Base-by-base conservation (phyloP, 2,113 vertebrate genomes). In the Pitta sordida region DNA sequence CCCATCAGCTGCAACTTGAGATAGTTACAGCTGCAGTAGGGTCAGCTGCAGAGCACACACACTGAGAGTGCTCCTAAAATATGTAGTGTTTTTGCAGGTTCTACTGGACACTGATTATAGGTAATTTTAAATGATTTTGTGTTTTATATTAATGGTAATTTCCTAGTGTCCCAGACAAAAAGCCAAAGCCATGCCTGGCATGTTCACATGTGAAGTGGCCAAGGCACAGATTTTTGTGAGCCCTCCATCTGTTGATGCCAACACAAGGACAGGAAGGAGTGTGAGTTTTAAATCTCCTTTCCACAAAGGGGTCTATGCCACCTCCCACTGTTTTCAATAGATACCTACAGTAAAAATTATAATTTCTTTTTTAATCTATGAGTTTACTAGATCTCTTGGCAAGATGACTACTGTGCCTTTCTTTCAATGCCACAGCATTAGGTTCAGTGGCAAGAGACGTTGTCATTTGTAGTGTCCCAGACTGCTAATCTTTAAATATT, bases 401-500 rank as follows among this genome's bases (percentile, higher is more conserved):
- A 53, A 4, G 6, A 70, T 83, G 87, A 77, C 55, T 93, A 60
- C 87, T 92, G 44, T 93, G 91, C 64, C 85, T 95, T 91, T 94
- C 94, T 90, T 90, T 95, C 87, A 95, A 83, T 68, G 76, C 90
- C 15, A 20, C 43, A 93, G 76, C 79, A 90, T 86, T 92, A 88
- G 85, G 94, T 96, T 94, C 90, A 75, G 87, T 95, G 94, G 90
- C 94, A 95, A 96, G 87, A 95, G 85, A 91, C 94, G 94, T 64
- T 93, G 90, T 92, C 94, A 90, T 95, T 96, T 96, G 76, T 92
- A 95, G 91, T 91, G 95, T 96, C 95, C 91, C 96, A 96, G 95
- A 95, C 95, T 95, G 95, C 68, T 96, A 96, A 95, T 96, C 96
- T 94, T 94, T 94, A 95, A 96, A 96, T 95, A 95, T 93, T 96